phyloP scores from a whole-genome alignment of 37 sponge, comb jelly and placozoan species.

The Lycopodina hypogea region DNA sequence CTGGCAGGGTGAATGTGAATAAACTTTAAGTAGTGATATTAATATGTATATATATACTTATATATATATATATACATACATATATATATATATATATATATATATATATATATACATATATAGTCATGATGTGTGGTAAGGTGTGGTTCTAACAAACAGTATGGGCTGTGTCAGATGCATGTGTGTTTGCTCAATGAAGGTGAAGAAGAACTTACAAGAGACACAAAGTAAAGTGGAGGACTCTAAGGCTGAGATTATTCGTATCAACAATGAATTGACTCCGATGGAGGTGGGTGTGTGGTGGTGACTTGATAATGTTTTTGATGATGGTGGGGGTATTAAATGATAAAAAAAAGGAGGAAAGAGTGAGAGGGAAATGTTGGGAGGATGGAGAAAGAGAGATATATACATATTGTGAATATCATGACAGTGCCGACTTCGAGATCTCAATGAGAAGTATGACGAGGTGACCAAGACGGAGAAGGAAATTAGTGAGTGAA shows the following conservation, averaged over 20 bases:
- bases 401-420: background rate
- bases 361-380: background rate
- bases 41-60: no score
- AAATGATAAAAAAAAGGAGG: background rate
- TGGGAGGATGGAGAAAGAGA: no score
- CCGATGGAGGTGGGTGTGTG: slow-evolving; percentile 57
- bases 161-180: background rate
- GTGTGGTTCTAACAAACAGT: background rate
- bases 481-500: slow-evolving; percentile 45
- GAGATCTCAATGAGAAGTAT: slow-evolving; percentile 60
- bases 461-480: slow-evolving; percentile 46
- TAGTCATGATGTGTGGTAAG: no score
- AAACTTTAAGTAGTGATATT: no score
- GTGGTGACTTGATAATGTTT: background rate
- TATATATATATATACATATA: no score
- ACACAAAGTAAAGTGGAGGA: slow-evolving; percentile 59
- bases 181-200: slow-evolving; percentile 38
- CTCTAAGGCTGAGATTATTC: slow-evolving; percentile 38
- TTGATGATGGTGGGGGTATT: background rate
- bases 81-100: no score
- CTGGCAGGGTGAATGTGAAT: no score
- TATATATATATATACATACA: no score
- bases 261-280: slow-evolving; percentile 53
- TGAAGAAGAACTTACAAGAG: slow-evolving; percentile 41
- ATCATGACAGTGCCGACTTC: background rate